phyloP scores from a whole-genome alignment of 2,113 vertebrate genomes.

The Mixornis gularis region DNA sequence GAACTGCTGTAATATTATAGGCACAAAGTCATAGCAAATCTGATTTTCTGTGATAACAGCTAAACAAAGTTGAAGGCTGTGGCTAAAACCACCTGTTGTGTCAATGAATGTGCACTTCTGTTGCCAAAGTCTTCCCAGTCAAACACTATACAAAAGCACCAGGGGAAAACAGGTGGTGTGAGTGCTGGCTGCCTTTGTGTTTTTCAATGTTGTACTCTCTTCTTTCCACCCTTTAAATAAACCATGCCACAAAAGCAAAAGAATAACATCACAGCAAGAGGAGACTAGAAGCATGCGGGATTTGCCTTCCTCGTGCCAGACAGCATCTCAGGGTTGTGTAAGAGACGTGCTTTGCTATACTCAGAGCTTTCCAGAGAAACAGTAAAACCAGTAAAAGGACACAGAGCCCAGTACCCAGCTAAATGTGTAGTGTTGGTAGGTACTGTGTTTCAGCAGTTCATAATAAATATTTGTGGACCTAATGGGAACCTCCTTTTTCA shows the following conservation, averaged over 20 bases:
- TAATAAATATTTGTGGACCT: background rate
- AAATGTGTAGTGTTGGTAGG: background rate
- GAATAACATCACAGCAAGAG: background rate
- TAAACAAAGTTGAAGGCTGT: background rate
- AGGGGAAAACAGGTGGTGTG: background rate
- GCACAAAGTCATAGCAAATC: background rate
- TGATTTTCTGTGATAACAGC: background rate
- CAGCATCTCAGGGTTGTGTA: background rate
- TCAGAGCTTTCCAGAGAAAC: background rate
- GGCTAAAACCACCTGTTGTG: slow-evolving; percentile 8
- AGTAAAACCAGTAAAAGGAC: background rate
- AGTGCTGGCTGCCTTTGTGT: background rate
- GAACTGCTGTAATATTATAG: background rate
- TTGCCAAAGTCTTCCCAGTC: background rate
- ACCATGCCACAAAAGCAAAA: background rate
- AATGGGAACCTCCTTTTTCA: background rate
- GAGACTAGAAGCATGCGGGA: background rate
- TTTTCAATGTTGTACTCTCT: background rate
- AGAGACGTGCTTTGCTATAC: background rate
- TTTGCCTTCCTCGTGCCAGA: background rate
- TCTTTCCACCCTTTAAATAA: background rate
- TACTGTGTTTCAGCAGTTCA: background rate
- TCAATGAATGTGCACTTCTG: background rate
- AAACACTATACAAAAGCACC: background rate
- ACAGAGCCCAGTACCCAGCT: background rate